Conservation (phyloP, 2,888 invertebrate species). For the Tyria jacobaeae region DNA sequence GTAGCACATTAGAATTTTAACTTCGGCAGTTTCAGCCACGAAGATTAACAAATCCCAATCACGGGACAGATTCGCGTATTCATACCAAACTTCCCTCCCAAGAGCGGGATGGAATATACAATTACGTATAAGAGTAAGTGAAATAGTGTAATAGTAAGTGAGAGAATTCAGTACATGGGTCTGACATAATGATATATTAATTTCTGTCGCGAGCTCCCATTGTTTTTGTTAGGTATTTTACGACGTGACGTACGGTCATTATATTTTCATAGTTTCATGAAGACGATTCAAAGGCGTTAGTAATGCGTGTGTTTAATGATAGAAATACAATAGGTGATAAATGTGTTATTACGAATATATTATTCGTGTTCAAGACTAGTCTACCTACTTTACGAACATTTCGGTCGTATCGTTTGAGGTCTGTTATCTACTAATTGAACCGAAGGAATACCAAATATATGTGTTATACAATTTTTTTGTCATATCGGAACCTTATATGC, state of each 20-base stretch:
- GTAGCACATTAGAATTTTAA: constrained; percentile 80
- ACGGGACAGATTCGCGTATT: constrained; percentile 77
- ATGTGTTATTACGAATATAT: constrained; percentile 57
- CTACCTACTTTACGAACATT: neutral
- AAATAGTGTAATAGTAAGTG: constrained; percentile 52
- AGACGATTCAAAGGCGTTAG: constrained; percentile 73
- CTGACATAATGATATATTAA: constrained; percentile 87
- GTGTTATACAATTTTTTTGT: too few relatives aligned
- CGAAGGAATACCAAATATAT: too few relatives aligned
- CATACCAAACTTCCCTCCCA: constrained; percentile 76
- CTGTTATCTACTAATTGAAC: too few relatives aligned
- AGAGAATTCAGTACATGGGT: constrained; percentile 75
- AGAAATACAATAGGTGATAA: constrained; percentile 70
- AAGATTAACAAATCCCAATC: constrained; percentile 84
- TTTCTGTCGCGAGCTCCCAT: constrained; percentile 83
- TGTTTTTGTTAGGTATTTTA: constrained; percentile 85
- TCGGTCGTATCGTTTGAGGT: too few relatives aligned
- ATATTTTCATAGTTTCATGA: constrained; percentile 86
- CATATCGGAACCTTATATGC: too few relatives aligned
- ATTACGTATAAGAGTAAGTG: constrained; percentile 37
- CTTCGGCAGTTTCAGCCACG: constrained; percentile 69
- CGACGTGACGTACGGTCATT: constrained; percentile 85
- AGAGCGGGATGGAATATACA: constrained; percentile 51
- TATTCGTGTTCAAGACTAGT: constrained; percentile 32
- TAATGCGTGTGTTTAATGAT: constrained; percentile 78